Conservation (phyloP, 2,797 vertebrate genomes). For the Acanthurus lineatus region DNA sequence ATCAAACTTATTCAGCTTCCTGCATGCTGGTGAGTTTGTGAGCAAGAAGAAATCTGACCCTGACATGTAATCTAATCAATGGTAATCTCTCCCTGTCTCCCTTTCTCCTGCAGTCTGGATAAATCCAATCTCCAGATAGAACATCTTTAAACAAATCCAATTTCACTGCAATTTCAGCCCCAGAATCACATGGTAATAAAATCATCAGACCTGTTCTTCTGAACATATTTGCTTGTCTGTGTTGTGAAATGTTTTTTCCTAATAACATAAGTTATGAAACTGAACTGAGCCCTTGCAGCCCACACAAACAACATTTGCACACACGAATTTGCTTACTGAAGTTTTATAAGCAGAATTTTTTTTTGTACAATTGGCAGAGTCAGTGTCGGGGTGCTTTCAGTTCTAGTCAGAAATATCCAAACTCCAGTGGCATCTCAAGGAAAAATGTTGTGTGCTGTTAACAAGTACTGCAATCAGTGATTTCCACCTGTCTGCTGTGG, state of each 20-base stretch:
- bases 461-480: too few species aligned
- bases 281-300: not conserved
- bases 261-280: not conserved
- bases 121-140: constrained; percentile 60
- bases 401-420: not conserved
- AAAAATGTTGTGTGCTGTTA: not conserved
- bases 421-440: not conserved
- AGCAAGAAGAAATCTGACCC: constrained; percentile 57
- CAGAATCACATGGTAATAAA: constrained; percentile 46
- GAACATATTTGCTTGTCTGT: not conserved
- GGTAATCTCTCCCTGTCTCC: constrained; percentile 39
- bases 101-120: constrained; percentile 28
- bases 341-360: not conserved
- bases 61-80: constrained; percentile 55
- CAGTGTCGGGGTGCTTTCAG: not conserved
- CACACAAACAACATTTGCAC: not conserved
- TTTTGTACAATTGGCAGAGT: not conserved
- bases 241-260: constrained; percentile 30
- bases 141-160: constrained; percentile 68
- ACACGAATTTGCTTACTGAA: not conserved
- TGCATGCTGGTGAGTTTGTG: constrained; percentile 17
- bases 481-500: too few species aligned
- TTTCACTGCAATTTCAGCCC: constrained; percentile 46
- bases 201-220: constrained; percentile 28
- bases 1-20: not conserved